Evolutionary conservation across 1,140 invertebrate genomes (phyloP).

Genomic region (Brachionus paranguensis): DNA sequence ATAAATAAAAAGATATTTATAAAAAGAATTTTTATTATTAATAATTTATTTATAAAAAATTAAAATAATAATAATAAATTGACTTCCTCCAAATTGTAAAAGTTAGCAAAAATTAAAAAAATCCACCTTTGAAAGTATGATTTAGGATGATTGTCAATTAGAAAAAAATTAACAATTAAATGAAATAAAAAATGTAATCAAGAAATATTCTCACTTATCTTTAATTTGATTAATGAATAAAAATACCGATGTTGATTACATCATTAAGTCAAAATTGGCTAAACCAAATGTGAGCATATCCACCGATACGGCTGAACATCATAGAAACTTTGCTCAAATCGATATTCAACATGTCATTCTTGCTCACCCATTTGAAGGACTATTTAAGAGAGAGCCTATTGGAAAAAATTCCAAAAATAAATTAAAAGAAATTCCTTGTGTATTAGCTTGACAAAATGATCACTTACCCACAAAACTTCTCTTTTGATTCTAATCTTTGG

Average conservation of each 20-base stretch:
- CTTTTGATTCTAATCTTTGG: neutral
- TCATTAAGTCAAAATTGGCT: neutral
- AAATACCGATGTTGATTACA: neutral
- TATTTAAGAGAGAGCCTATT: neutral
- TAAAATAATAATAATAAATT: too few species aligned
- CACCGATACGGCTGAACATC: neutral
- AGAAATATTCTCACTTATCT: neutral
- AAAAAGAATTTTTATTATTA: too few species aligned
- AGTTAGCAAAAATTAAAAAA: too few species aligned
- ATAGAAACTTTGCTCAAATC: neutral
- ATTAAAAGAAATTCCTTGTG: too few species aligned
- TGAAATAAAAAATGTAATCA: neutral
- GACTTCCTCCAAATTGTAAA: too few species aligned
- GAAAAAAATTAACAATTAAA: neutral
- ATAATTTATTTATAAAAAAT: too few species aligned
- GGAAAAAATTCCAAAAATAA: neutral
- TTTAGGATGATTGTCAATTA: neutral
- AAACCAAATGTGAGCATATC: neutral
- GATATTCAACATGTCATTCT: neutral
- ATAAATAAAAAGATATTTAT: too few species aligned
- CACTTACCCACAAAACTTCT: neutral
- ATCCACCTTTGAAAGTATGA: neutral
- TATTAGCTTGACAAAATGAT: neutral
- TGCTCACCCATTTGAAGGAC: neutral
- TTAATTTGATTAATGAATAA: neutral